Conservation (phyloP, 2,888 invertebrate genomes). For the Ormyrus thymus region DNA sequence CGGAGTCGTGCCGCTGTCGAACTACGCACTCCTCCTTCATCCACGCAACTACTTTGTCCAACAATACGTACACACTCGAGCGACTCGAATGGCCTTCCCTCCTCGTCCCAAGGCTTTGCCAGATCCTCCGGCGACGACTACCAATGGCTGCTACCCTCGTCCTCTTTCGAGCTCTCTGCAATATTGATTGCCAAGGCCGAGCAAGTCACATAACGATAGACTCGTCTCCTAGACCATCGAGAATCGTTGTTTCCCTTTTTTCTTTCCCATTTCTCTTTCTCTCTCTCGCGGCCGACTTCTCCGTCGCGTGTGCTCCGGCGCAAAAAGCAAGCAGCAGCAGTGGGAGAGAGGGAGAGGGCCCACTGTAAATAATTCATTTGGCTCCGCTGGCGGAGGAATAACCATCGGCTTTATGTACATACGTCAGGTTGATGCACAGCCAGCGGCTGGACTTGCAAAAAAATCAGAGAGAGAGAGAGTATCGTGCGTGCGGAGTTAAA, state of each 20-base stretch:
- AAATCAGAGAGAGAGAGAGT: conserved; percentile 14
- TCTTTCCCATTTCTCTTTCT: background rate
- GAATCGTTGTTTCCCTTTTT: conserved; percentile 19
- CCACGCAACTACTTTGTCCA: conserved; percentile 6
- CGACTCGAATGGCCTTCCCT: conserved; percentile 6
- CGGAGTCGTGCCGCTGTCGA: no score
- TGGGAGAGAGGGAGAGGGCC: background rate
- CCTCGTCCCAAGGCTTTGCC: conserved; percentile 22
- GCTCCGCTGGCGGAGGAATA: background rate
- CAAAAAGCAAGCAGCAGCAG: background rate
- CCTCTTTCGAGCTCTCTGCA: conserved; percentile 63
- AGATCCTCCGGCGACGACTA: background rate
- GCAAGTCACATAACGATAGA: conserved; percentile 62
- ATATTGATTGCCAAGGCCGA: conserved; percentile 70
- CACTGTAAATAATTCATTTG: conserved; percentile 47
- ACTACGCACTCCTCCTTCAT: conserved; percentile 20
- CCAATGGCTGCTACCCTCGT: conserved; percentile 47
- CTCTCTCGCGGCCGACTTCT: background rate
- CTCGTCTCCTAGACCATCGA: conserved; percentile 32
- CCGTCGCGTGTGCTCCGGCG: conserved; percentile 15
- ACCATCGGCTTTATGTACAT: conserved; percentile 29
- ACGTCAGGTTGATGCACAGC: conserved; percentile 13
- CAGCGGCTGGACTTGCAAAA: conserved; percentile 4
- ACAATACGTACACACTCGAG: conserved; percentile 17
- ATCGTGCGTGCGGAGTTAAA: background rate